phyloP scores from a whole-genome alignment of 2,113 vertebrate species.

The Tursiops truncatus region DNA sequence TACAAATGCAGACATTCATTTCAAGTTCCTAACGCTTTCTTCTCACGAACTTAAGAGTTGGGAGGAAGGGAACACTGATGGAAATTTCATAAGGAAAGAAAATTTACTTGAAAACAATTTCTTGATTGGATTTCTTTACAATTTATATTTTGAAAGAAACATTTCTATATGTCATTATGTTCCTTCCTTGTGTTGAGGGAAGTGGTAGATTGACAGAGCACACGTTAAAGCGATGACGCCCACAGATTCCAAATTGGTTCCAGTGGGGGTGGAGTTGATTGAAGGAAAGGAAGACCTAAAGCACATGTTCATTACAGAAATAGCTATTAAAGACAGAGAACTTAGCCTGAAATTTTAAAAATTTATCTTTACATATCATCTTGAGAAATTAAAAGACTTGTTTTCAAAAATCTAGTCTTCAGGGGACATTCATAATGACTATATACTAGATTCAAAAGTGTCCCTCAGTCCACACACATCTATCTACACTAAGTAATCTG shows the following conservation, averaged over 20 bases:
- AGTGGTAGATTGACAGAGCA: not conserved
- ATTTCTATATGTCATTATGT: not conserved
- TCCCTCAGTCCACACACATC: not conserved
- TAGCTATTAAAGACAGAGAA: not conserved
- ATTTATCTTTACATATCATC: not conserved
- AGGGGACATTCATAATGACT: not conserved
- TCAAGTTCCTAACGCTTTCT: not conserved
- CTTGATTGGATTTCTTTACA: not conserved
- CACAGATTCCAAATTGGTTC: not conserved
- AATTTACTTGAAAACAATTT: conserved; percentile 32
- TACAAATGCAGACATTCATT: not conserved
- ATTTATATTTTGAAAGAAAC: conserved; percentile 34
- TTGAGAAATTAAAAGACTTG: conserved; percentile 14
- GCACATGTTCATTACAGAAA: not conserved
- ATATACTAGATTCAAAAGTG: not conserved
- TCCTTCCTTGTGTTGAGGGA: not conserved
- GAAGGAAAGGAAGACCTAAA: not conserved
- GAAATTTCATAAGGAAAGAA: not conserved
- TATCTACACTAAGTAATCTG: not conserved
- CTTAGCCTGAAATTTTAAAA: not conserved
- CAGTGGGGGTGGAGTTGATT: not conserved
- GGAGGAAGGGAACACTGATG: not conserved
- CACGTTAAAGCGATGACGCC: not conserved
- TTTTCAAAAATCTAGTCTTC: not conserved
- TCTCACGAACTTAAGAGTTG: not conserved